Base-by-base conservation (phyloP, 2,888 invertebrate species). In the Apamea crenata region DNA sequence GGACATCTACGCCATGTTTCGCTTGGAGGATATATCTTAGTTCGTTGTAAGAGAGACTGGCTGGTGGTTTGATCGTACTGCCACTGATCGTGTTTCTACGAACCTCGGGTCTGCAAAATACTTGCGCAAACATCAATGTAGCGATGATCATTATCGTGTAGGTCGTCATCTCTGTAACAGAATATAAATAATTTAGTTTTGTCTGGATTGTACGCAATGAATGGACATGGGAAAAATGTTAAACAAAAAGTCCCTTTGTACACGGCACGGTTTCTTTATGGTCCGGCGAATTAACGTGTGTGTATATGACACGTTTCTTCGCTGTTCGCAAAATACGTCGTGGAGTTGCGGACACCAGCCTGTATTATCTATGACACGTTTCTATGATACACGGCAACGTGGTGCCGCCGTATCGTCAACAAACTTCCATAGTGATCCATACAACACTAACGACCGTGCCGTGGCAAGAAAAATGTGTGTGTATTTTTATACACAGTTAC, bases 31-130 rank as follows among this genome's bases (percentile, higher is more conserved):
- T 95, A 76, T 91, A 96, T n/a, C 92, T 65, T 2, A 96, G 83
- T 80, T 96, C 96, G 63, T 95, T 92, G 53, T 93, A 91, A 2
- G 95, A 91, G 21, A 96, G 86, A 67, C 90, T 92, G 0, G 88
- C 90, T 53, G 93, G 95, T 89, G 93, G 96, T 91, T 90, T 92
- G 6, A 90, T 95, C 91, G 92, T 97, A 92, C 82, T 94, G 95
- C 76, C 94, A 95, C 77, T 94, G 18, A 88, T 84, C 47, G 50
- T 84, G 32, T 82, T 83, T 70, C 14, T 73, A 59, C 75, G 87
- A 36, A 87, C 87, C 74, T 94, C 92, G 32, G 94, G 94, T 7
- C 93, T 92, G 80, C 91, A 83, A 56, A 91, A 84, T 10, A 86
- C 86, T 85, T 91, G 91, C n/a, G 91, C 81, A 72, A 93, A 82